These are phyloP conservation scores for Junco hyemalis DNA, from an alignment of 2,113 vertebrate genomes.

Conservation along the genomic window DNA sequence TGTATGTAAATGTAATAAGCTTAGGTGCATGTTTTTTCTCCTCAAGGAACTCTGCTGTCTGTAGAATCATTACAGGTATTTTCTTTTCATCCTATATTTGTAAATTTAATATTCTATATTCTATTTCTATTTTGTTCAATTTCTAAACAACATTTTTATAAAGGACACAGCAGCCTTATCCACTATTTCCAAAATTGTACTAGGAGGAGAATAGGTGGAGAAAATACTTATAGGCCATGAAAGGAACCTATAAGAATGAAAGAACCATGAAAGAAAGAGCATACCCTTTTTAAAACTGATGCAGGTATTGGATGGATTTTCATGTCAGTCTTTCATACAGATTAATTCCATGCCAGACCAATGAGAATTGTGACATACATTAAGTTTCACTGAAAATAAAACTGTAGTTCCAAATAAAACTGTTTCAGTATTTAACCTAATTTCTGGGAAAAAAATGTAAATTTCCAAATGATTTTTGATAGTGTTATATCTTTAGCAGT, in stretches of 20 bases:
- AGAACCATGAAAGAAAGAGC: not conserved
- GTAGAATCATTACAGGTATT: not conserved
- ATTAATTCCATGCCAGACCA: not conserved
- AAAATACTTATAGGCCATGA: not conserved
- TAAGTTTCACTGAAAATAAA: not conserved
- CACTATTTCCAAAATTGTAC: not conserved
- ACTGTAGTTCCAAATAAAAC: not conserved
- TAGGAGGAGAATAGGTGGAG: not conserved
- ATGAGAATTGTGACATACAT: not conserved
- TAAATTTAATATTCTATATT: not conserved
- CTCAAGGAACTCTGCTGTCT: not conserved
- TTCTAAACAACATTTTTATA: not conserved
- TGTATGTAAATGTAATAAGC: not conserved
- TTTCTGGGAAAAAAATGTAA: not conserved
- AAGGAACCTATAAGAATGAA: not conserved
- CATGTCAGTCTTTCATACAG: not conserved
- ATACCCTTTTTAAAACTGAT: not conserved
- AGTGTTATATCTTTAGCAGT: not conserved
- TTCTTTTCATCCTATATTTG: not conserved
- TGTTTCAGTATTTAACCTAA: not conserved
- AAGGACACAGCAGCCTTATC: not conserved
- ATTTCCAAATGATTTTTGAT: not conserved
- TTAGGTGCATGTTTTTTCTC: not conserved
- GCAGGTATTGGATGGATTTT: not conserved
- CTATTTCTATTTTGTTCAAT: not conserved